Base-by-base conservation (phyloP, 2,888 invertebrate species). In the Agriotes lineatus region DNA sequence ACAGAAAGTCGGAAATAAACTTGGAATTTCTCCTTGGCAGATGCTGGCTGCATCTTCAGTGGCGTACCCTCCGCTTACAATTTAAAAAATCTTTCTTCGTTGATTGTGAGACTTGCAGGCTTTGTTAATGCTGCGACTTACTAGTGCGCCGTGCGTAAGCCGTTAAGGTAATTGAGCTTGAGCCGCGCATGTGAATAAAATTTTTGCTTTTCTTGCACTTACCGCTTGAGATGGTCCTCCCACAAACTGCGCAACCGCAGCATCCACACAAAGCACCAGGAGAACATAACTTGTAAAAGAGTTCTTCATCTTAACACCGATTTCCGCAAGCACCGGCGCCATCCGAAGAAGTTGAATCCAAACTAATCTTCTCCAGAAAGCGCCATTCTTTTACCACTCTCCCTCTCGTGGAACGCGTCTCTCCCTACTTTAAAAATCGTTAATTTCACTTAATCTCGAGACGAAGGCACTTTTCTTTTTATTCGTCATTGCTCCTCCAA, bases 211-310 rank as follows among this genome's bases (percentile, higher is more conserved):
- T 42, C 14, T 42, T 2, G 42, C 58, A 75, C 78, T 78, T 72
- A 80, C 79, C 69, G 76, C 59, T 65, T 77, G 78, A 67, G 75
- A 75, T 74, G 65, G 65, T 50, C 66, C 65, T 56, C 66, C 80
- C 73, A 74, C 74, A 77, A 79, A 78, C 77, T 81, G 81, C 78
- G 80, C 78, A 76, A 75, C 60, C 70, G 77, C 77, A 71, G 69
- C 70, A 58, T 74, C 71, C 64, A 75, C 69, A 72, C 77, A 77
- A 73, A 77, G 64, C 66, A 78, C 76, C 78, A 80, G 77, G 76
- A 79, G 74, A 77, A 79, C 74, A 77, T 76, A 79, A 78, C 78
- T 57, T 42, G 19, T n/a, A 66, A 71, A 76, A 73, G 74, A 72
- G 72, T 77, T 78, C 72, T 75, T 78, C 72, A 76, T 78, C 72